Conservation (phyloP, 2,888 invertebrate species). For the Sylvicola fuscatus region DNA sequence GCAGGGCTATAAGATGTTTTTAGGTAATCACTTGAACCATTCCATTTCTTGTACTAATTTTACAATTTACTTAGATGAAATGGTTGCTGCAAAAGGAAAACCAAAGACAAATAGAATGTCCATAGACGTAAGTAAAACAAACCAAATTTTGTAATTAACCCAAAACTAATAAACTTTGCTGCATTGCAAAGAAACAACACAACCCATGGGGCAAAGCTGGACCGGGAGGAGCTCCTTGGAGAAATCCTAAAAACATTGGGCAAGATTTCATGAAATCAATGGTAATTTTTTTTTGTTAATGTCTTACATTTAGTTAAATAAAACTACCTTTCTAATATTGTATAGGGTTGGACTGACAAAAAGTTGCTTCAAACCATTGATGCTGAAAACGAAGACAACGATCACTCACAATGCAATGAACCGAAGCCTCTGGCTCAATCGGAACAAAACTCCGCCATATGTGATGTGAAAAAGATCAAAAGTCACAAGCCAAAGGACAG, state of each 20-base stretch:
- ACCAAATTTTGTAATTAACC: not conserved
- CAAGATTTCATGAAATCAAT: slow-evolving; percentile 55
- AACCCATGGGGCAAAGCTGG: slow-evolving; percentile 20
- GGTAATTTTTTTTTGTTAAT: slow-evolving; percentile 28
- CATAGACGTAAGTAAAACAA: slow-evolving; percentile 3
- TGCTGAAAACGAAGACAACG: slow-evolving; percentile 17
- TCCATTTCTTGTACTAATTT: slow-evolving; percentile 4
- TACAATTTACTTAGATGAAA: slow-evolving; percentile 5
- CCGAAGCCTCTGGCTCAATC: slow-evolving; percentile 9
- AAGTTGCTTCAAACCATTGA: slow-evolving; percentile 22
- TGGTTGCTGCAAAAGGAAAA: slow-evolving; percentile 5
- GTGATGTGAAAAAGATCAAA: too few species aligned
- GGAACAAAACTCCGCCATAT: slow-evolving; percentile 1
- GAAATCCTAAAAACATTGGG: slow-evolving; percentile 49
- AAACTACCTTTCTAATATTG: not conserved
- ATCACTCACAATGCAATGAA: slow-evolving; percentile 7
- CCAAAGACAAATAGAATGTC: slow-evolving; percentile 3
- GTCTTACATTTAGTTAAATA: not conserved
- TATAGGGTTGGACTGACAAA: slow-evolving; percentile 25
- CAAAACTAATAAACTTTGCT: too few species aligned
- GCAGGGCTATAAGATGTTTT: slow-evolving; percentile 32
- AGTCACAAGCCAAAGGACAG: too few species aligned
- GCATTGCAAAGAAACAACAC: not conserved
- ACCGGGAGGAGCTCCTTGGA: slow-evolving; percentile 49
- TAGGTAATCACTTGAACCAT: slow-evolving; percentile 32